Percentiles rank a stretch among this genome's conserved stretches.
Conservation (phyloP, 2,888 invertebrate genomes). For the Linyphia triangularis region DNA sequence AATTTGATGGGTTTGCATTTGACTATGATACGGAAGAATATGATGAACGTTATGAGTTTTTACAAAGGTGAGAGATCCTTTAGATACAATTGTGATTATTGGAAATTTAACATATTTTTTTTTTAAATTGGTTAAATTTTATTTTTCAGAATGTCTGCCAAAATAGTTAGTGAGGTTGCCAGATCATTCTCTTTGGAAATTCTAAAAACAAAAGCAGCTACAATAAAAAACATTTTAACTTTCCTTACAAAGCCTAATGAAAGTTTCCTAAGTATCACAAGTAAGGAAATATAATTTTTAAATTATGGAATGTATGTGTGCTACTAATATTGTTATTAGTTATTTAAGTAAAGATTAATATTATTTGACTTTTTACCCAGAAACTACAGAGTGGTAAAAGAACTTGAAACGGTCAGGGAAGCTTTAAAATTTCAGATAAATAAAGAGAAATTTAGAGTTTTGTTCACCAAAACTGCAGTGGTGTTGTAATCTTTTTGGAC, state of each 20-base stretch:
- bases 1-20: slow-evolving; percentile 63
- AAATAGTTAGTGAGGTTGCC: slow-evolving; percentile 46
- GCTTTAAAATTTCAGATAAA: too few species aligned
- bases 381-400: too few species aligned
- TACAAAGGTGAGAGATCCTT: slow-evolving; percentile 51
- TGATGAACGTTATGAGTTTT: slow-evolving; percentile 64
- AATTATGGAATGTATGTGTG: too few species aligned
- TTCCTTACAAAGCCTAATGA: slow-evolving; percentile 57
- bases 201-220: slow-evolving; percentile 48
- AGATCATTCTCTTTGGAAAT: slow-evolving; percentile 56
- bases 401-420: too few species aligned
- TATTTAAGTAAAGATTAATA: not conserved
- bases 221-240: slow-evolving; percentile 52
- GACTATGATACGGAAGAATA: slow-evolving; percentile 59
- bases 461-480: too few species aligned
- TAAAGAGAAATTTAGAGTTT: too few species aligned
- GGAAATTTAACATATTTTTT: not conserved
- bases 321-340: not conserved
- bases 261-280: slow-evolving; percentile 43
- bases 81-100: not conserved
- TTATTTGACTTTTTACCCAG: not conserved
- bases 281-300: not conserved
- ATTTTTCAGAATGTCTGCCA: slow-evolving; percentile 55
- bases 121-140: not conserved
- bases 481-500: too few species aligned